These are phyloP conservation scores for Ia io DNA, from an alignment of 2,113 vertebrate genomes.

Conservation along the genomic window DNA sequence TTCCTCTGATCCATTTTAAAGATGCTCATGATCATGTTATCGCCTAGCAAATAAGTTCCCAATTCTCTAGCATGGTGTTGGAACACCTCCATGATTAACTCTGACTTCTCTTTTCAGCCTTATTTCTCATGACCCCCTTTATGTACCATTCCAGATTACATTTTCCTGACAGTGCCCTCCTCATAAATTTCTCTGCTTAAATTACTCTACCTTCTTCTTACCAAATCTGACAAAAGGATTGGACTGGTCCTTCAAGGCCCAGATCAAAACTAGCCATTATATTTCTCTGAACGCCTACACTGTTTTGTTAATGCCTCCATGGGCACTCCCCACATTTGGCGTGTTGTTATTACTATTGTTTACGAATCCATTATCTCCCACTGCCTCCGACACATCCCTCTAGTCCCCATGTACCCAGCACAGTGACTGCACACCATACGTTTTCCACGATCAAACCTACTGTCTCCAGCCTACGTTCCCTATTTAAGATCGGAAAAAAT, in stretches of 20 bases:
- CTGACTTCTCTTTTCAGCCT: not conserved
- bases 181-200: not conserved
- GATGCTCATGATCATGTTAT: not conserved
- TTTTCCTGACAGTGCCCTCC: not conserved
- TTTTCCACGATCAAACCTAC: not conserved
- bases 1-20: not conserved
- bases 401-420: not conserved
- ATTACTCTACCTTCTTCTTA: not conserved
- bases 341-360: not conserved
- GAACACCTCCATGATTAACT: not conserved
- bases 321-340: not conserved
- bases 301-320: not conserved
- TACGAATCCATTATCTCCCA: not conserved
- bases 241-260: not conserved
- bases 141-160: not conserved
- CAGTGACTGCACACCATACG: not conserved
- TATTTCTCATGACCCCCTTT: not conserved
- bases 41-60: not conserved
- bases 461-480: not conserved
- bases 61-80: not conserved
- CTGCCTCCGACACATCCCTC: not conserved
- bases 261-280: not conserved
- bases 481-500: not conserved
- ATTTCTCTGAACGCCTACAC: not conserved
- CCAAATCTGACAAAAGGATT: not conserved